Base-by-base conservation (phyloP, 2,113 vertebrate species). In the Spermophilus dauricus region DNA sequence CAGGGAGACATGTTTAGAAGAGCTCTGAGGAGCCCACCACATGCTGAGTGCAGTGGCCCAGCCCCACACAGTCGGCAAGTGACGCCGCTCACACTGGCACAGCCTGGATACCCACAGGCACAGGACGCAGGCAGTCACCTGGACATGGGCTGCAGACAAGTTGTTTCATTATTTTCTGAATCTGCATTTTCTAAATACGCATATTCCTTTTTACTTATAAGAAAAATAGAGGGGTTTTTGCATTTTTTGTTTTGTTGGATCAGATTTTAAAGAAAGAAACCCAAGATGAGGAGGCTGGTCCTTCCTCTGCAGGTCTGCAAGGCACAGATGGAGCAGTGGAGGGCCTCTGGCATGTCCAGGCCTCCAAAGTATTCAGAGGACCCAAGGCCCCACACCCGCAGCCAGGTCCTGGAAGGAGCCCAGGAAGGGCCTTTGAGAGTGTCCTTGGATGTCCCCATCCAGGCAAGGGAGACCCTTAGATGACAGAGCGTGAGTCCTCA, bases 1-100 rank as follows among this genome's bases (percentile, higher is more conserved):
- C 16, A 0, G 7, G 22, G 18, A 16, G 7, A 2, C 8, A 4
- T 70, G 14, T 0, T 16, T 9, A 14, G 10, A 16, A 42, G 39
- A 63, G 61, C 24, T 9, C 8, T 9, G 24, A 9, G 58, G 22
- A 61, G 58, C 24, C 58, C 24, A 1, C 56, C 56, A 58, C 20
- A 22, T 2, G 7, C 56, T 22, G 56, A 58, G 20, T 5, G 6
- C 2, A 24, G 20, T 2, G 58, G 61, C 61, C 61, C 24, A 10
- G 61, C 61, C 61, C 9, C 26, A 20, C 58, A 61, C 8, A 1
- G 61, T 10, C 22, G 26, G 61, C 3, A 18, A 63, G 24, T 61
- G 61, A 3, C 9, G 16, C 8, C 1, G 9, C 61, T 63, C 61
- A 63, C 56, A 7, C 51, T 53, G 18, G 4, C 53, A 34, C 45